Percentiles rank a stretch among this genome's conserved stretches.
These are phyloP conservation scores for Gopherus flavomarginatus DNA, from an alignment of 2,113 vertebrate species.

Conservation along the genomic window DNA sequence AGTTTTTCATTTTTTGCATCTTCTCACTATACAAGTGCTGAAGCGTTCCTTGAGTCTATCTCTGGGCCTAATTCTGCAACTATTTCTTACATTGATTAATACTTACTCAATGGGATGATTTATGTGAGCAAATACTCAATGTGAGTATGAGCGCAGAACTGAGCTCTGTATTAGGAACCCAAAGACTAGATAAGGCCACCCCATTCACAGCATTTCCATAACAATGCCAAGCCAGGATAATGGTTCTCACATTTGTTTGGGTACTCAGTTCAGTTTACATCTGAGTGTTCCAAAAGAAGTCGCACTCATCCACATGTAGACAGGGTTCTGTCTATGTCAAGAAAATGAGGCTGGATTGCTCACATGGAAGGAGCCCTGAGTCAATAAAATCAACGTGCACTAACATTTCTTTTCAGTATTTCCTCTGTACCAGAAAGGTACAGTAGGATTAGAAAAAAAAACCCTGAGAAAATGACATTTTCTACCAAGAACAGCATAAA, in stretches of 20 bases:
- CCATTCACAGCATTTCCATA: not conserved
- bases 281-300: not conserved
- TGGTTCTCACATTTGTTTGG: not conserved
- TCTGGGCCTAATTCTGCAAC: not conserved
- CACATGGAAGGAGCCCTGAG: not conserved
- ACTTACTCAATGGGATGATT: not conserved
- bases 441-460: not conserved
- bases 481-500: not conserved
- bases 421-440: not conserved
- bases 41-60: not conserved
- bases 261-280: not conserved
- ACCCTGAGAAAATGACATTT: rapidly evolving
- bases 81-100: not conserved
- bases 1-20: not conserved
- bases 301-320: not conserved
- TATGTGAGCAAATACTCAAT: not conserved
- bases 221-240: not conserved
- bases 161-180: not conserved
- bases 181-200: not conserved
- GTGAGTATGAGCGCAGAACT: not conserved
- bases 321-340: not conserved
- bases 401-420: not conserved
- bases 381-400: not conserved
- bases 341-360: not conserved
- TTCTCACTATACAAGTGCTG: not conserved